Base-by-base conservation (phyloP, 2,797 vertebrate genomes). In the Galaxias olidus region DNA sequence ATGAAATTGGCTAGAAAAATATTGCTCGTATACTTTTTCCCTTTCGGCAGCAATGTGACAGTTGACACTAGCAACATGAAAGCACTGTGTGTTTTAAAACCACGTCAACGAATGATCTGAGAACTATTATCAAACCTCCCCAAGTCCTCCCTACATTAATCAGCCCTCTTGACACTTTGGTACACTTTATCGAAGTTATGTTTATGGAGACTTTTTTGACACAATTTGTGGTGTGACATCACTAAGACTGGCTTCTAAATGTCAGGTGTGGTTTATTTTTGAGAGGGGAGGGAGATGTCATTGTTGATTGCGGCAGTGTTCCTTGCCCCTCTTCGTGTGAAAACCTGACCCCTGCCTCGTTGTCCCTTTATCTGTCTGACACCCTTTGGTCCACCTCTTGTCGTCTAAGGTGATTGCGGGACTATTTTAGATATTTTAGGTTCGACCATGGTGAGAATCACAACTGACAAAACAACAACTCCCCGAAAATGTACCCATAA, bases 81-180 rank as follows among this genome's bases (percentile, higher is more conserved):
- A 90, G 79, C 19, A 1, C 46, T 0, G 55, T 61, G 66, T 90
- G 87, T 91, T 91, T 87, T 66, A 74, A 79, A 75, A 51, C 79
- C 66, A 42, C 68, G 82, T 78, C 65, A 62, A 69, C 2, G 61
- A 73, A 18, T 81, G 80, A 87, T 82, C 86, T 82, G 80, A 85
- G 83, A 90, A 86, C 79, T 83, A 87, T 88, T 88, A 82, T 74
- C 75, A 60, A 65, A n/a, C n/a, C n/a, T n/a, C n/a, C n/a, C 84
- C 75, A 68, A 44, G 76, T 72, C 59, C 61, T 57, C 18, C 64
- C 63, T 65, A 68, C 86, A 84, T 87, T 76, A 86, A 87, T 90
- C 85, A 85, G 61, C 63, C 49, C 15, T 9, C 68, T 71, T 81
- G 85, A 84, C 88, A 81, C 72, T 58, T 84, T 65, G 51, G 66